A percentile compares a stretch with the other conserved stretches of the same genome.
phyloP scores from a whole-genome alignment of 92 coral and sea anemone species.

The Diadumene lineata region DNA sequence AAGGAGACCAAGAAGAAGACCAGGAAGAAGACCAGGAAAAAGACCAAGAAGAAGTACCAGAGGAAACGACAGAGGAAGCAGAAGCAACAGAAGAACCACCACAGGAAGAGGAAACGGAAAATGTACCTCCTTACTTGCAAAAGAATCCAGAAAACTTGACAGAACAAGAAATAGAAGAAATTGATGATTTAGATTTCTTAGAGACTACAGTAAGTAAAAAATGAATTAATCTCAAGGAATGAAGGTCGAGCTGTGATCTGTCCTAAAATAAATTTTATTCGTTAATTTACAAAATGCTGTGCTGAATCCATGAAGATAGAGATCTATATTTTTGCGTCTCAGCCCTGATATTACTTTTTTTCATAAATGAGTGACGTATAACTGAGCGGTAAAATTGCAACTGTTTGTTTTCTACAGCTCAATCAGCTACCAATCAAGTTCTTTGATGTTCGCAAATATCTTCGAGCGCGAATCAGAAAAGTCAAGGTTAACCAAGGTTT shows the following conservation, averaged over 20 bases:
- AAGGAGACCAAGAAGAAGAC: constrained; percentile 15
- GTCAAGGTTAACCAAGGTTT: constrained; percentile 79
- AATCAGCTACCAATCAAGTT: constrained; percentile 83
- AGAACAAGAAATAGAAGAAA: constrained; percentile 67
- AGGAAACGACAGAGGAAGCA: constrained; percentile 21
- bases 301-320: no score
- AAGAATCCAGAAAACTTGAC: constrained; percentile 55
- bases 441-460: constrained; percentile 79
- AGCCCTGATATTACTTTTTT: no score
- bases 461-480: constrained; percentile 78
- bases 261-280: no score
- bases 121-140: constrained; percentile 25
- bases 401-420: constrained; percentile 52
- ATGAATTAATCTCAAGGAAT: no score
- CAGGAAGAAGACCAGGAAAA: constrained; percentile 26
- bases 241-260: no score
- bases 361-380: no score
- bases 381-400: neutral
- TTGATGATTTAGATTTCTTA: constrained; percentile 85
- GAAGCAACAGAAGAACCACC: constrained; percentile 29
- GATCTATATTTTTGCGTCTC: no score
- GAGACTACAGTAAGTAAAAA: constrained; percentile 73
- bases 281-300: no score
- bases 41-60: constrained; percentile 19
- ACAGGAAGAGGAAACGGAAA: constrained; percentile 40